Conservation (phyloP, 2,113 vertebrate species). For the Vicugna pacos region DNA sequence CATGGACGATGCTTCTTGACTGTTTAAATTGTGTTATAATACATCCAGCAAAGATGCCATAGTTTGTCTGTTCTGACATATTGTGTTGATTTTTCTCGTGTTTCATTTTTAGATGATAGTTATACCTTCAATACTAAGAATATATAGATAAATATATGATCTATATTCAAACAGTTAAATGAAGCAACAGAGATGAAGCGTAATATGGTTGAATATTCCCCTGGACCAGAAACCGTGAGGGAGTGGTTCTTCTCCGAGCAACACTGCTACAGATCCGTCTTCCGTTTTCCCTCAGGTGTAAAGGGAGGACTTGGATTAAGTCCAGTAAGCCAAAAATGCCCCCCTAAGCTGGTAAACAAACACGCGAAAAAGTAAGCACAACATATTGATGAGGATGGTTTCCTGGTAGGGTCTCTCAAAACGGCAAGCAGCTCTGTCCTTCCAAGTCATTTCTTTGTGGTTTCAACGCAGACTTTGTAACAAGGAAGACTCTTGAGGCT, state of each 20-base stretch:
- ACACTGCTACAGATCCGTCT: neutral
- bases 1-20: neutral
- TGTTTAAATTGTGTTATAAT: neutral
- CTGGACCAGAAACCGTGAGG: neutral
- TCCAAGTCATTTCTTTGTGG: neutral
- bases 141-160: neutral
- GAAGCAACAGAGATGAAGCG: neutral
- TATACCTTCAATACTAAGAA: neutral
- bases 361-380: neutral
- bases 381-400: neutral
- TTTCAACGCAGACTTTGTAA: neutral
- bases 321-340: neutral
- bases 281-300: neutral
- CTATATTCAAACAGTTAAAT: neutral
- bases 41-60: neutral
- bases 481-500: neutral
- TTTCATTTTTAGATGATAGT: neutral
- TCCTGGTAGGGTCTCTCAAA: neutral
- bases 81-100: neutral
- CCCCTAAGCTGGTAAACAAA: neutral
- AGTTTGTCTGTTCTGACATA: neutral
- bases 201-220: neutral
- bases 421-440: neutral
- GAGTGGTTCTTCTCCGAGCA: neutral
- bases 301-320: neutral